phyloP scores from a whole-genome alignment of 2,113 vertebrate genomes.

The Otus sunia region DNA sequence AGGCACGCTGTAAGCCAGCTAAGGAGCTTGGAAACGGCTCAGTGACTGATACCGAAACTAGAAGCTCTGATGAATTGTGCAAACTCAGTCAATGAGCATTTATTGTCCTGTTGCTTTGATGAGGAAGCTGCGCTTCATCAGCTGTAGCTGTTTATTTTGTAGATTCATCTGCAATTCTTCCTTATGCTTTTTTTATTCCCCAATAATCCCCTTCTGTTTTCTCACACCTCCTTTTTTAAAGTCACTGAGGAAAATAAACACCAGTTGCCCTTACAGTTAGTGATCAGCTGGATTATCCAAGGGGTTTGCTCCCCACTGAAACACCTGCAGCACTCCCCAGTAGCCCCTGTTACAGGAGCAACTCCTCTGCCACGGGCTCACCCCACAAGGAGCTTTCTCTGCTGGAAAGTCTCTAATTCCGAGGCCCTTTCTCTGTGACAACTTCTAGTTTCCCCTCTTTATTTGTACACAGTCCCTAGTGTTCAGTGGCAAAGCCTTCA shows the following conservation, averaged over 20 bases:
- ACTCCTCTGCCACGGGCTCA: rapidly evolving
- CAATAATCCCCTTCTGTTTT: neutral
- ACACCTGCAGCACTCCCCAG: neutral
- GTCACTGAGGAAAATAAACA: neutral
- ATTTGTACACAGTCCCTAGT: neutral
- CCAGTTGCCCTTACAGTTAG: rapidly evolving
- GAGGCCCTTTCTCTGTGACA: neutral
- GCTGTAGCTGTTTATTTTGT: neutral
- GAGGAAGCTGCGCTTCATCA: neutral
- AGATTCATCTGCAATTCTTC: neutral
- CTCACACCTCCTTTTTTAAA: neutral
- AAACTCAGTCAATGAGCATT: neutral
- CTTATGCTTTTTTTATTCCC: neutral
- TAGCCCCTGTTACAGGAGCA: rapidly evolving
- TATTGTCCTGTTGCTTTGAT: neutral
- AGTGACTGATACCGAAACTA: neutral
- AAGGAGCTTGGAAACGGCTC: neutral
- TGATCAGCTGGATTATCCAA: neutral
- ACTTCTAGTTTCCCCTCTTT: neutral
- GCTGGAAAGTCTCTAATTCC: neutral
- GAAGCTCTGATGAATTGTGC: neutral
- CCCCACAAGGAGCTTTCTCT: neutral
- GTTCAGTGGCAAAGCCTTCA: neutral
- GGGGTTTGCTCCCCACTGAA: neutral
- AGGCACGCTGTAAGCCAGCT: neutral